Evolutionary conservation across 2,113 vertebrate species (phyloP), one percentile per base, ranked within the genome.

Genomic region (Vicugna pacos): DNA sequence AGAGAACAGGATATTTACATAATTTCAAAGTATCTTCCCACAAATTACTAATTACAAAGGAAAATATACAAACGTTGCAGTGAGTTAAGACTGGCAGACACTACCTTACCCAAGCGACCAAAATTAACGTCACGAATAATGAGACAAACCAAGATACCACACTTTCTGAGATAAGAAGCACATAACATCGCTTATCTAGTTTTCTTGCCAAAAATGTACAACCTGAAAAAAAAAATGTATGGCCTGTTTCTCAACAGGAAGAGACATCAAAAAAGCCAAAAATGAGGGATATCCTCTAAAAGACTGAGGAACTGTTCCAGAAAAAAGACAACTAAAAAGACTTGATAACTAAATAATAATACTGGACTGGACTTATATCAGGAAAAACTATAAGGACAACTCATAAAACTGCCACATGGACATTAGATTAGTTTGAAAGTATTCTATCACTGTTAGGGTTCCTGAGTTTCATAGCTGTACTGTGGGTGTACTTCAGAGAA

Each of bases 1-100:
- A 91, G 56, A 48, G 32, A 93, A 94, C 28, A 64, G 54, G 42
- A 32, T 56, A 84, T 79, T 91, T 91, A 91, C n/a, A 69, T 58
- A 73, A 88, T 91, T 38, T 95, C 46, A 42, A 67, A 64, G 4
- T 54, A 79, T 80, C 62, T 79, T 32, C 64, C 22, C 48, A 83
- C 11, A 54, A 83, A 58, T 62, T 84, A 38, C 38, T 52, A 56
- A 56, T 89, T 65, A 65, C 20, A 84, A 80, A 95, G 48, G 32
- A 87, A 93, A 91, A 93, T 46, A 70, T 4, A 81, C 67, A 3
- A 76, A 65, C 62, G 82, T 67, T 65, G 26, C 16, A 84, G 77
- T 88, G 30, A 84, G 35, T 75, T 81, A 93, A 87, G 52, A 54
- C 16, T 69, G 28, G 20, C 69, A 65, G n/a, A 80, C 26, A 58